Base-by-base conservation (phyloP, 2,888 invertebrate species). In the Stenchaetothrips biformis region DNA sequence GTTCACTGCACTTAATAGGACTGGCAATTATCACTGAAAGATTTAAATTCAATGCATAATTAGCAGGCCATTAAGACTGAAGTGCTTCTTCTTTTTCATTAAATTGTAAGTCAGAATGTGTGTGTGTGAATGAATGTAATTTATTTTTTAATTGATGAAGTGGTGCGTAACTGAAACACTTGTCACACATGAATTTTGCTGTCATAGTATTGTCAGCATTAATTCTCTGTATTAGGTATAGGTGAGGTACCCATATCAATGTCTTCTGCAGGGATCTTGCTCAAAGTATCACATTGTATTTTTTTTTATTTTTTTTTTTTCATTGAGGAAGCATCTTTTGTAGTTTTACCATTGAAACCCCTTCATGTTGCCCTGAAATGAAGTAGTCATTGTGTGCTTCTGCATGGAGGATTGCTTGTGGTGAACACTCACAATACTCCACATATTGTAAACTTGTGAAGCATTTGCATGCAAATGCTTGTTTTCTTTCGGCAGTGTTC, bases 31-130 rank as follows among this genome's bases (percentile, higher is more conserved):
- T 4, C 37, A 37, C 37, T 4, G 4, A 4, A 37, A 37, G 37
- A 37, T 37, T 37, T 37, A 37, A 37, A 37, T 74, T 21, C 25
- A 74, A 25, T 25, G 67, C 67, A 74, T 74, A 74, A 74, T 74
- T 74, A 74, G 25, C 67, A 74, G 25, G 67, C 67, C 25, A 25
- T 74, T 74, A 81, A 59, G 11, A 79, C 37, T 79, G 78, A 78
- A 16, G 27, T 79, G 9, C 79, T 49, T 49, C 18, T 59, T n/a
- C 7, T 37, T 78, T 13, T 78, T 78, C 48, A 37, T 48, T 9
- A 78, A 79, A 48, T n/a, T 48, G 18, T 79, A 27, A n/a, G 4
- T 49, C 1, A 79, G 59, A 49, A 21, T 37, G 49, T 11, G 13
- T 49, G 47, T 59, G 27, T 59, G 27, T 59, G 79, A 79, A 25